Base-by-base conservation (phyloP, 2,113 vertebrate species). In the Phrynosoma blainvillii region DNA sequence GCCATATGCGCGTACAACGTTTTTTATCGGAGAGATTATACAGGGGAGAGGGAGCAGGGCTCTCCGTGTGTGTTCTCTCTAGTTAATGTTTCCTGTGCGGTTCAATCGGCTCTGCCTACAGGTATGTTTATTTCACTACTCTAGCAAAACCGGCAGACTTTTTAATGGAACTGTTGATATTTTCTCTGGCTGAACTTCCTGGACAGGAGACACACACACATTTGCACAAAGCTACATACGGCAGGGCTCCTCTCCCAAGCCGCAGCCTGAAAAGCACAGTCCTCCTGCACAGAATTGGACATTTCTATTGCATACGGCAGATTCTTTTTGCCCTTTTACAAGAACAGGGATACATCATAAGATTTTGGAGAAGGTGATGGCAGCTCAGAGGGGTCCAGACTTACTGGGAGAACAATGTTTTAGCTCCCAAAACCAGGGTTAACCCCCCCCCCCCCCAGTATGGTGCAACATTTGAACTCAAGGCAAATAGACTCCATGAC, bases 131-230 rank as follows among this genome's bases (percentile, higher is more conserved):
- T 95, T 82, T 90, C 95, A 93, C 91, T 92, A 91, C 94, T 94
- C 92, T 27, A 93, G 93, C 94, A 92, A 95, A 88, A 94, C 90
- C 95, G 89, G 96, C 95, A 95, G 94, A 95, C 95, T 96, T 96
- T 95, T 95, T 95, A 94, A 95, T 95, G 95, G 95, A 95, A 94
- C 93, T 95, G 95, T 94, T 95, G 95, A 93, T 96, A 90, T 96
- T 96, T 96, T 96, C 96, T 90, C 94, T 96, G 95, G 96, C 96
- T 6, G 87, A 74, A 90, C 82, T 92, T 94, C 89, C 88, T 42
- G 92, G 89, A 93, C 86, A 91, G 90, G 91, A 87, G 0, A 93
- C 89, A 84, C 90, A 27, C 42, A 82, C 47, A 47, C 47, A 47
- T 47, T 47, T 47, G 47, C 47, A 47, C 47, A 47, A 56, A 36